These are phyloP conservation scores for Cebidichthys violaceus DNA, from an alignment of 2,113 vertebrate genomes.

Conservation along the genomic window DNA sequence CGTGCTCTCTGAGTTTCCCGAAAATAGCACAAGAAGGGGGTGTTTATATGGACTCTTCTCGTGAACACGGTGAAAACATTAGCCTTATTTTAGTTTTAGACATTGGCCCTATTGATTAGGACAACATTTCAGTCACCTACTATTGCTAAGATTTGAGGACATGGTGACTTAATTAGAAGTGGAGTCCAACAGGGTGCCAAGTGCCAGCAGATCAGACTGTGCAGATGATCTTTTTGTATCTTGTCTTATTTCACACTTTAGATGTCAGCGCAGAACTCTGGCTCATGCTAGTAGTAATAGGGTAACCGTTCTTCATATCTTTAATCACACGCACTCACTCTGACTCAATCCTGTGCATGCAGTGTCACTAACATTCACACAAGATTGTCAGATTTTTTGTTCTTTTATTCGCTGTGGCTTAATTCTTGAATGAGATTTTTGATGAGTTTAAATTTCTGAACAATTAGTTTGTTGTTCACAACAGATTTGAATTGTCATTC, in stretches of 20 bases:
- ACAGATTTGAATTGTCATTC: too few relatives aligned
- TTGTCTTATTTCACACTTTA: too few relatives aligned
- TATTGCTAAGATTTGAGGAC: too few relatives aligned
- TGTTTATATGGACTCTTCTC: background rate
- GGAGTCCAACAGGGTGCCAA: background rate
- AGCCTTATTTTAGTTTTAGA: background rate
- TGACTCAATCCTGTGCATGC: background rate
- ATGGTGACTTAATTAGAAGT: background rate
- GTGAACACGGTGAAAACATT: too few relatives aligned
- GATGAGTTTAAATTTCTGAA: too few relatives aligned
- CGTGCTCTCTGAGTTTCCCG: too few relatives aligned
- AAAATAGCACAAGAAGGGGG: too few relatives aligned
- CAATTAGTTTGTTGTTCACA: too few relatives aligned
- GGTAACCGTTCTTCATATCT: background rate
- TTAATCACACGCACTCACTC: background rate
- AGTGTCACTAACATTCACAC: background rate
- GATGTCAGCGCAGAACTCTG: background rate
- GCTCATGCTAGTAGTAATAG: background rate
- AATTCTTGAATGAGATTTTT: too few relatives aligned
- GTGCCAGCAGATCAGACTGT: background rate
- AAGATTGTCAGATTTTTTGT: background rate
- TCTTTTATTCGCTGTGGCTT: too few relatives aligned
- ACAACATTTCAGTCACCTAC: conserved; percentile 7
- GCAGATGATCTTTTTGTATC: background rate
- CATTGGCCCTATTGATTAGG: background rate